phyloP scores from a whole-genome alignment of 2,113 vertebrate genomes.

The Pterocles burchelli region DNA sequence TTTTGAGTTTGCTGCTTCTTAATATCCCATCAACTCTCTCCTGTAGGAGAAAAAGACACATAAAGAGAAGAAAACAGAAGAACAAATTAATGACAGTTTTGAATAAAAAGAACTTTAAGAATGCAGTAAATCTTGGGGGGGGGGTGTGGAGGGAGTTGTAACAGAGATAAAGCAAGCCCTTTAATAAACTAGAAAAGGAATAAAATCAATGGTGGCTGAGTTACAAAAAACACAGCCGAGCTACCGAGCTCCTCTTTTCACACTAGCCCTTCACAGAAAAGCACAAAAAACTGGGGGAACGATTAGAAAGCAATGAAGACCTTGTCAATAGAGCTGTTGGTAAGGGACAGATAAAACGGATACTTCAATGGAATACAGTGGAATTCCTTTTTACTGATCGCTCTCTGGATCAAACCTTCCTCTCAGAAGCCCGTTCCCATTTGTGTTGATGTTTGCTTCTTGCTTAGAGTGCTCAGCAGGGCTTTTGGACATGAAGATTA shows the following conservation, averaged over 20 bases:
- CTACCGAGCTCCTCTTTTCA: conserved; percentile 6
- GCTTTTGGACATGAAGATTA: conserved; percentile 26
- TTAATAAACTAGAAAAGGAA: conserved; percentile 35
- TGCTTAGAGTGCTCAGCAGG: neutral
- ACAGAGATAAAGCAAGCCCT: neutral
- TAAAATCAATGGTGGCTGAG: conserved; percentile 22
- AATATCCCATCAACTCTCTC: neutral
- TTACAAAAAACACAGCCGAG: neutral
- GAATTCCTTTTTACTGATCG: conserved; percentile 29
- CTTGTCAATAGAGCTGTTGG: conserved; percentile 48
- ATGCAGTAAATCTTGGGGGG: neutral
- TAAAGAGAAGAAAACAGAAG: neutral
- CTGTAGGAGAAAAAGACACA: too few relatives aligned
- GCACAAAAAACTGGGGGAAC: conserved; percentile 16
- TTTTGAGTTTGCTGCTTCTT: conserved; percentile 1
- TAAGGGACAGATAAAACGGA: conserved; percentile 23
- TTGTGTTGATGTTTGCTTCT: conserved; percentile 31
- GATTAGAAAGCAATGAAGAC: conserved; percentile 43
- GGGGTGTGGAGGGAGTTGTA: neutral
- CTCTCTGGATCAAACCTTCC: neutral
- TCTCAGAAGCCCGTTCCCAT: conserved; percentile 31
- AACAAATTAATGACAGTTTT: conserved; percentile 2
- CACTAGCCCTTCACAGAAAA: conserved; percentile 8
- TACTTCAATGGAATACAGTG: neutral
- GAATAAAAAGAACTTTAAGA: neutral